A percentile compares a stretch with the other conserved stretches of the same genome.
Conservation (phyloP, 2,797 vertebrate genomes). For the Somateria mollissima region DNA sequence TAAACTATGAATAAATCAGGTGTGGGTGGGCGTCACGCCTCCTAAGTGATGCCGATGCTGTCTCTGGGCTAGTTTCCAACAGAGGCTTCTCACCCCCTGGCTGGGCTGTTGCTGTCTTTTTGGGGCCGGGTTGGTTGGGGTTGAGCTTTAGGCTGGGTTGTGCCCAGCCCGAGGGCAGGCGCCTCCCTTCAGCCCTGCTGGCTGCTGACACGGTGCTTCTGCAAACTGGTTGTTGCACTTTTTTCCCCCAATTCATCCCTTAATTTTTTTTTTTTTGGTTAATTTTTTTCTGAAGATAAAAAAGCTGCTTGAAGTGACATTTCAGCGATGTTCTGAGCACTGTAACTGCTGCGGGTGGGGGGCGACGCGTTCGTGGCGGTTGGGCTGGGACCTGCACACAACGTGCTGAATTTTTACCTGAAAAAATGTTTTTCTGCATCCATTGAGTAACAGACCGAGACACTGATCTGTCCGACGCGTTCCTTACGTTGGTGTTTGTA, state of each 20-base stretch:
- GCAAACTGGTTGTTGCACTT: background rate
- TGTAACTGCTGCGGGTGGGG: background rate
- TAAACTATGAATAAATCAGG: background rate
- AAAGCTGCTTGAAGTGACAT: slow-evolving; percentile 62
- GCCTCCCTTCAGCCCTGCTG: background rate
- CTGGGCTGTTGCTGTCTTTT: background rate
- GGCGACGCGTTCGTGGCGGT: background rate
- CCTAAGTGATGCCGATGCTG: background rate
- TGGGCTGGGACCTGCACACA: background rate
- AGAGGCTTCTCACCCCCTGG: background rate
- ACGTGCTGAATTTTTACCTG: slow-evolving; percentile 32
- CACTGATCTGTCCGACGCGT: background rate
- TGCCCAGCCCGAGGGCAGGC: background rate
- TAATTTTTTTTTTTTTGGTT: background rate
- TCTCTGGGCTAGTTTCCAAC: background rate
- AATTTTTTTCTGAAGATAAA: background rate
- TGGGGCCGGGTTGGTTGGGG: background rate
- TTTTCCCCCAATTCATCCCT: background rate
- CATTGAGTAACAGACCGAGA: background rate
- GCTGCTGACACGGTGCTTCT: background rate
- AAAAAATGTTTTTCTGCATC: background rate
- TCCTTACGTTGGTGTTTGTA: slow-evolving; percentile 64
- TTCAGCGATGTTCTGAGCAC: slow-evolving; percentile 45
- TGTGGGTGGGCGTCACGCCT: background rate
- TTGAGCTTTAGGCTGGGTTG: background rate